Evolutionary conservation across 2,113 vertebrate species (phyloP).

Genomic region (Scomber colias): DNA sequence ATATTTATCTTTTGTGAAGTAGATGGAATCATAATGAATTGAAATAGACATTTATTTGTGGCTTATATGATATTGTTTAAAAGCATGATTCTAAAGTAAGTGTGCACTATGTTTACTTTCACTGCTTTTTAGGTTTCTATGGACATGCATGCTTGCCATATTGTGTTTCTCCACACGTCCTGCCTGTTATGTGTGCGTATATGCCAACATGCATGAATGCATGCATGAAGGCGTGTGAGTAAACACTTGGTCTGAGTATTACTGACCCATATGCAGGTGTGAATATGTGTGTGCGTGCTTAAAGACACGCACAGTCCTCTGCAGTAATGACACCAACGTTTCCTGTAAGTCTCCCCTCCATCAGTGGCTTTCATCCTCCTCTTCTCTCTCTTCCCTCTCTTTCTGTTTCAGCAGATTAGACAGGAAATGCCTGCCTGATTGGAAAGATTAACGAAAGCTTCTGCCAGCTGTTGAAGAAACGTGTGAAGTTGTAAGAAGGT

Average conservation of each 20-base stretch:
- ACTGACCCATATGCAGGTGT: conserved; percentile 69
- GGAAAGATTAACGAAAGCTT: conserved; percentile 81
- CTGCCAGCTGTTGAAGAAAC: conserved; percentile 72
- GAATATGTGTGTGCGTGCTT: conserved; percentile 60
- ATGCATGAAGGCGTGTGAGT: conserved; percentile 57
- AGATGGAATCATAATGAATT: conserved; percentile 25
- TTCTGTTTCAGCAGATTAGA: conserved; percentile 58
- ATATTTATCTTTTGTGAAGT: conserved; percentile 4
- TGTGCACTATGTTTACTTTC: conserved; percentile 6
- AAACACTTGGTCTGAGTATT: conserved; percentile 51
- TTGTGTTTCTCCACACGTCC: conserved; percentile 48
- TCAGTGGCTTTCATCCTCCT: conserved; percentile 20
- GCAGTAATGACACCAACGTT: conserved; percentile 20
- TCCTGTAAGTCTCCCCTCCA: conserved; percentile 7
- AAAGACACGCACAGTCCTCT: conserved; percentile 35
- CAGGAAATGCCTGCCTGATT: conserved; percentile 85
- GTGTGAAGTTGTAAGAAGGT: conserved; percentile 25
- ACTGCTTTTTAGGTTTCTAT: conserved; percentile 40
- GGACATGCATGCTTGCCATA: conserved; percentile 40
- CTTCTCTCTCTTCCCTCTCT: conserved; percentile 3
- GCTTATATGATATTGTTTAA: neutral
- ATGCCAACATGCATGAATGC: conserved; percentile 62
- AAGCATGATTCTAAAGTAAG: neutral
- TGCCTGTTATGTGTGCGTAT: conserved; percentile 51
- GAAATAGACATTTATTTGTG: conserved; percentile 15